A percentile compares a stretch with the other conserved stretches of the same genome.
phyloP scores from a whole-genome alignment of 2,113 vertebrate species.

The Xiphias gladius region DNA sequence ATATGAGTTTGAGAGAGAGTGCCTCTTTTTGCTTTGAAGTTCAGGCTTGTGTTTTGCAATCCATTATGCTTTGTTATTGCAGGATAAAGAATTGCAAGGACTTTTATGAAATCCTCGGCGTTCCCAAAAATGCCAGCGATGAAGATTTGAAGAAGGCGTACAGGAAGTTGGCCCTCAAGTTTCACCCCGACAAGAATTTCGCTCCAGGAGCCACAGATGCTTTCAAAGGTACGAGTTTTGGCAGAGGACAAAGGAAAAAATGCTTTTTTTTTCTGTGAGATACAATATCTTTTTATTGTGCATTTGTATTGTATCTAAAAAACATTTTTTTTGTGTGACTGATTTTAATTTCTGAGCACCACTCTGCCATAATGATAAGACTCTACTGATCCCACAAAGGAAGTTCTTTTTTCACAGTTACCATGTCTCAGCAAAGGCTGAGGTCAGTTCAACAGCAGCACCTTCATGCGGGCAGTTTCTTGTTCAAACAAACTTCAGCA shows the following conservation, averaged over 20 bases:
- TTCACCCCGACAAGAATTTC: constrained; percentile 96
- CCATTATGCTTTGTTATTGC: constrained; percentile 26
- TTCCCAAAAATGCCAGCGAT: constrained; percentile 88
- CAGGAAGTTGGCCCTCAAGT: constrained; percentile 92
- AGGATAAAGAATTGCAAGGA: constrained; percentile 96
- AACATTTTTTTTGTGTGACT: no score
- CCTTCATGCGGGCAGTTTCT: not conserved
- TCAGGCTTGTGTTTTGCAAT: not conserved
- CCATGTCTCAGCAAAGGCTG: not conserved
- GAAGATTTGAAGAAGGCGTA: constrained; percentile 96
- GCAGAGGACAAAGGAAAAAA: not conserved
- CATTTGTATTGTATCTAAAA: not conserved
- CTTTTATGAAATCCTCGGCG: constrained; percentile 95
- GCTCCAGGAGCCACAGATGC: constrained; percentile 96
- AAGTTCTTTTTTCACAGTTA: not conserved
- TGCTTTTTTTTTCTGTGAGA: not conserved
- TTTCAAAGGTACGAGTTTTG: constrained; percentile 90
- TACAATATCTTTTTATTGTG: not conserved
- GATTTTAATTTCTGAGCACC: not conserved
- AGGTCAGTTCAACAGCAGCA: not conserved
- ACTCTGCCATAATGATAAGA: not conserved
- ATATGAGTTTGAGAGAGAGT: not conserved
- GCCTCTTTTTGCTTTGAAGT: not conserved
- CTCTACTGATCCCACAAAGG: not conserved
- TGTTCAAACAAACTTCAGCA: constrained; percentile 4